Evolutionary conservation across 2,797 vertebrate species (phyloP).

Genomic region (Rallus crepitans): DNA sequence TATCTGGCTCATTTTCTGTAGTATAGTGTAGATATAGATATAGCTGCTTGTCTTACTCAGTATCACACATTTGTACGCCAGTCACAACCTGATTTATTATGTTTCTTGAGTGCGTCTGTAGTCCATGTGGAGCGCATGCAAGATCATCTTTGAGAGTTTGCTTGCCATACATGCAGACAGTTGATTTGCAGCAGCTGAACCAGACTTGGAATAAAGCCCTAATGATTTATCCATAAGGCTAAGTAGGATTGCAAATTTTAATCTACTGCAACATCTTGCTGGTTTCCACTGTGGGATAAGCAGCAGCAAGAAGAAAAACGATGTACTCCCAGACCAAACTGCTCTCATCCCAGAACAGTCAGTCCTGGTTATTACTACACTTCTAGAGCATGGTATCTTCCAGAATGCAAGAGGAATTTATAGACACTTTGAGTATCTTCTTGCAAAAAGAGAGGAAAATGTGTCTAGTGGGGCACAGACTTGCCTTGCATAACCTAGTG

Average conservation of each 20-base stretch:
- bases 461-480: neutral
- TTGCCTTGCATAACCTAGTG: neutral
- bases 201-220: neutral
- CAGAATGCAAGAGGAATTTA: conserved; percentile 23
- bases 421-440: neutral
- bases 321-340: neutral
- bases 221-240: conserved; percentile 32
- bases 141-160: neutral
- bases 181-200: conserved; percentile 9
- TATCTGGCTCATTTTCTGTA: neutral
- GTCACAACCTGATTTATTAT: neutral
- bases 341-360: conserved; percentile 12
- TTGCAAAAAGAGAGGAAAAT: neutral
- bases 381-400: neutral
- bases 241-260: conserved; percentile 9
- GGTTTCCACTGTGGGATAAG: conserved; percentile 14
- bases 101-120: neutral
- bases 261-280: conserved; percentile 24
- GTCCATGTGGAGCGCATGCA: neutral
- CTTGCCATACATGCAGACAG: neutral
- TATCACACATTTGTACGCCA: neutral
- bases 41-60: neutral
- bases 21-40: neutral
- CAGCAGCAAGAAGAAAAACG: neutral
- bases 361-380: neutral